Evolutionary conservation across 2,797 vertebrate genomes (phyloP).

Genomic region (Myotis planiceps): DNA sequence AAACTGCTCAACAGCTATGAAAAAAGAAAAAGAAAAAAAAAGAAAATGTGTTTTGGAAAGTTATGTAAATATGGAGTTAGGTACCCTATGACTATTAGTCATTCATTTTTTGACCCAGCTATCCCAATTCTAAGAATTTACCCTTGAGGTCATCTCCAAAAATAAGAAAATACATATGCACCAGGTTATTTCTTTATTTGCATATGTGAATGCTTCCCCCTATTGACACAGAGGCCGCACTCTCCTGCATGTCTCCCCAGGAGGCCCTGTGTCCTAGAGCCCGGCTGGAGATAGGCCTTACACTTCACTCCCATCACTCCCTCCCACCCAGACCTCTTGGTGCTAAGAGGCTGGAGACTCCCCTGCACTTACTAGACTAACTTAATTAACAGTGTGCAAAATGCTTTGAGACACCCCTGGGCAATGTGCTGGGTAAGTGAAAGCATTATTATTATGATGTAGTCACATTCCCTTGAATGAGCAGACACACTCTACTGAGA

Average conservation of each 20-base stretch:
- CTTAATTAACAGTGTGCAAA: slow-evolving; percentile 75
- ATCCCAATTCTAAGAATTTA: not conserved
- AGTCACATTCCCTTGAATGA: slow-evolving; percentile 58
- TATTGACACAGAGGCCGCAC: not conserved
- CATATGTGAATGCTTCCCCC: not conserved
- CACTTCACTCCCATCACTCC: not conserved
- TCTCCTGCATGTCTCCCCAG: accelerated
- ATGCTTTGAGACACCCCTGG: slow-evolving; percentile 65
- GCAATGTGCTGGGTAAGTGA: slow-evolving; percentile 49
- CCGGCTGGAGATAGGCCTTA: not conserved
- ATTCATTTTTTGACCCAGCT: not conserved
- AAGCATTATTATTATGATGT: slow-evolving; percentile 61
- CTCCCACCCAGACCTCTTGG: not conserved
- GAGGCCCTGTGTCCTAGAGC: not conserved
- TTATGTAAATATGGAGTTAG: not conserved
- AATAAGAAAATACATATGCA: accelerated
- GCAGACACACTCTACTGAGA: slow-evolving; percentile 17
- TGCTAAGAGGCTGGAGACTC: slow-evolving; percentile 2
- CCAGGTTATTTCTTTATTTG: not conserved
- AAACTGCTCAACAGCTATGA: slow-evolving; percentile 82
- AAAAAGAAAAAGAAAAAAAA: too few relatives aligned
- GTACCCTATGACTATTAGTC: not conserved
- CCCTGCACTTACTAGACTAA: slow-evolving; percentile 42
- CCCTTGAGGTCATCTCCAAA: not conserved
- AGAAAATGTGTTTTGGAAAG: not conserved